Conservation (phyloP, 2,797 vertebrate species). For the Macroramphosus scolopax region DNA sequence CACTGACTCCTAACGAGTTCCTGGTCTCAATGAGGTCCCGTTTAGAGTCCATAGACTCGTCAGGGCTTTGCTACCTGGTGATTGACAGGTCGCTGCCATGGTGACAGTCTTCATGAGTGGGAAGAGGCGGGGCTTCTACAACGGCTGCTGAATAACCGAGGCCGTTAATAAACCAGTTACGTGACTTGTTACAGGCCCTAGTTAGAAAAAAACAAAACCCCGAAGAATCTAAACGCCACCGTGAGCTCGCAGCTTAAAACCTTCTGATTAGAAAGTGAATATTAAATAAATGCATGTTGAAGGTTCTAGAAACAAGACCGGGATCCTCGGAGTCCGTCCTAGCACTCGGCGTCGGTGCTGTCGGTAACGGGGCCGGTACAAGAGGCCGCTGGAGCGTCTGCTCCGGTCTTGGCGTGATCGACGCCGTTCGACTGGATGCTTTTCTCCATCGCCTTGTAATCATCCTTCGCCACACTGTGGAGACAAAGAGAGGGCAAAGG, state of each 20-base stretch:
- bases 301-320: slow-evolving; percentile 10
- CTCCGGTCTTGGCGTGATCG: slow-evolving; percentile 8
- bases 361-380: slow-evolving; percentile 39
- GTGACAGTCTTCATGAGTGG: too few relatives aligned
- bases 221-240: too few relatives aligned
- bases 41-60: too few relatives aligned
- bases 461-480: slow-evolving; percentile 53
- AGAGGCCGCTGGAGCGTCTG: slow-evolving; percentile 23
- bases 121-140: slow-evolving; percentile 16
- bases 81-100: too few relatives aligned
- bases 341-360: slow-evolving; percentile 69
- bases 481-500: background rate
- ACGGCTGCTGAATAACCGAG: background rate
- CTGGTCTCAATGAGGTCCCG: too few relatives aligned
- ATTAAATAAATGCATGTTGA: slow-evolving; percentile 6
- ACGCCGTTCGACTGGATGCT: slow-evolving; percentile 59
- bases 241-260: too few relatives aligned
- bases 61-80: too few relatives aligned
- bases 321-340: slow-evolving; percentile 37
- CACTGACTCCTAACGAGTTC: too few relatives aligned
- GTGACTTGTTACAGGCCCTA: too few relatives aligned
- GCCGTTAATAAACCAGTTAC: too few relatives aligned
- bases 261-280: too few relatives aligned
- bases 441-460: slow-evolving; percentile 12
- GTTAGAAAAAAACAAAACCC: too few relatives aligned